Evolutionary conservation across 2,888 invertebrate genomes (phyloP).

Genomic region (Orthosia incerta): DNA sequence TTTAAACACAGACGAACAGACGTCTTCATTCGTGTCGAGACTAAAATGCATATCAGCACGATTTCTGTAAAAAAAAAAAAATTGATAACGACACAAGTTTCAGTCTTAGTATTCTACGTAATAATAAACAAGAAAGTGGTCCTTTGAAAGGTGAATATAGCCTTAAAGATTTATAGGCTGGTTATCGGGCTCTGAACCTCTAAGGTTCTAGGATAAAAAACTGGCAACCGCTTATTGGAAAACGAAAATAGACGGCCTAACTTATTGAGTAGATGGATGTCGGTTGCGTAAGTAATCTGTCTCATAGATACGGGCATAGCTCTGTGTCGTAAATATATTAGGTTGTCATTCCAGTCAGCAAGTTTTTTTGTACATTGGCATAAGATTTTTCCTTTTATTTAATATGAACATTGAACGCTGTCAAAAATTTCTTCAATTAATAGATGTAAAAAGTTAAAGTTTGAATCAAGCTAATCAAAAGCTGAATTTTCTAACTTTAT

Average conservation of each 20-base stretch:
- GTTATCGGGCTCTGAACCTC: conserved; percentile 47
- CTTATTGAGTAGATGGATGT: conserved; percentile 42
- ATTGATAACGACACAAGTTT: background rate
- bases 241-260: conserved; percentile 54
- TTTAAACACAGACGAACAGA: background rate
- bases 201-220: conserved; percentile 40
- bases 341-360: conserved; percentile 13
- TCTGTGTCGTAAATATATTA: conserved; percentile 20
- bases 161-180: conserved; percentile 55
- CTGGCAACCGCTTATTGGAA: conserved; percentile 57
- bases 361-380: conserved; percentile 7
- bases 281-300: conserved; percentile 35
- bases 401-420: too few relatives aligned
- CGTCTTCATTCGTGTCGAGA: too few relatives aligned
- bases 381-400: background rate
- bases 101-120: background rate
- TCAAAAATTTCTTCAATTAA: background rate
- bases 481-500: background rate
- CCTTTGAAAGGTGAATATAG: conserved; percentile 33
- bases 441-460: background rate
- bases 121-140: conserved; percentile 26
- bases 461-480: background rate
- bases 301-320: conserved; percentile 28
- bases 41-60: background rate
- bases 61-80: background rate